Percentiles rank a stretch among this genome's conserved stretches.
Evolutionary conservation across 2,113 vertebrate genomes (phyloP).

Genomic region (Melanostigma gelatinosum): DNA sequence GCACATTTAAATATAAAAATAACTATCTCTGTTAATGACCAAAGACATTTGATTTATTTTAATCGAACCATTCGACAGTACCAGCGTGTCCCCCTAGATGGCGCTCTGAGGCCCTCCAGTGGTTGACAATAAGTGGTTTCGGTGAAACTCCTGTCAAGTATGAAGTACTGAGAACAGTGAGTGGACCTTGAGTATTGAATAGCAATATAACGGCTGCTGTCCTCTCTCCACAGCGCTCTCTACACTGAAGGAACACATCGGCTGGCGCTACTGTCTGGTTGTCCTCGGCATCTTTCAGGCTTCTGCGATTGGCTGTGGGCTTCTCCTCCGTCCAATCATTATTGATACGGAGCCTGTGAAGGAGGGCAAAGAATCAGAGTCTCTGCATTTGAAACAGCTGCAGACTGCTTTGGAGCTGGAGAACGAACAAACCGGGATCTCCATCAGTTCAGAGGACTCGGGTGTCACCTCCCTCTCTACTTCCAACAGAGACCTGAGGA

Average conservation of each 20-base stretch:
- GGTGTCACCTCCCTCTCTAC: constrained; percentile 90
- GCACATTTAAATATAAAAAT: too few relatives aligned
- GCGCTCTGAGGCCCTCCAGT: too few relatives aligned
- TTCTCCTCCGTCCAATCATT: constrained; percentile 88
- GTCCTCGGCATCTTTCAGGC: constrained; percentile 89
- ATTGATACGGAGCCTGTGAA: constrained; percentile 67
- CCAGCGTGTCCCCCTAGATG: too few relatives aligned
- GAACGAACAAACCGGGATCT: constrained; percentile 90
- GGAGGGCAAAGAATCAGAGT: constrained; percentile 32
- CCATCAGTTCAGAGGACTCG: constrained; percentile 90
- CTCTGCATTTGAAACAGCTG: constrained; percentile 62
- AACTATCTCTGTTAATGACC: too few relatives aligned
- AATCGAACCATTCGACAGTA: too few relatives aligned
- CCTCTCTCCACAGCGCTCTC: constrained; percentile 84
- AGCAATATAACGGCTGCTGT: neutral
- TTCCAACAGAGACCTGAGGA: constrained; percentile 84
- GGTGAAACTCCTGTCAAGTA: too few relatives aligned
- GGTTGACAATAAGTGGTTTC: too few relatives aligned
- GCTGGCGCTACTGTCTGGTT: constrained; percentile 91
- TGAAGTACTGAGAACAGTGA: too few relatives aligned
- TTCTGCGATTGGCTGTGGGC: constrained; percentile 86
- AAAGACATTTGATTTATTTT: too few relatives aligned
- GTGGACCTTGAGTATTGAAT: neutral
- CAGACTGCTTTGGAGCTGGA: constrained; percentile 88
- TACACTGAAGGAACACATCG: constrained; percentile 86